Evolutionary conservation across 2,797 vertebrate genomes (phyloP), one percentile per base, ranked within the genome.

Genomic region (Halcyon smyrnensis): DNA sequence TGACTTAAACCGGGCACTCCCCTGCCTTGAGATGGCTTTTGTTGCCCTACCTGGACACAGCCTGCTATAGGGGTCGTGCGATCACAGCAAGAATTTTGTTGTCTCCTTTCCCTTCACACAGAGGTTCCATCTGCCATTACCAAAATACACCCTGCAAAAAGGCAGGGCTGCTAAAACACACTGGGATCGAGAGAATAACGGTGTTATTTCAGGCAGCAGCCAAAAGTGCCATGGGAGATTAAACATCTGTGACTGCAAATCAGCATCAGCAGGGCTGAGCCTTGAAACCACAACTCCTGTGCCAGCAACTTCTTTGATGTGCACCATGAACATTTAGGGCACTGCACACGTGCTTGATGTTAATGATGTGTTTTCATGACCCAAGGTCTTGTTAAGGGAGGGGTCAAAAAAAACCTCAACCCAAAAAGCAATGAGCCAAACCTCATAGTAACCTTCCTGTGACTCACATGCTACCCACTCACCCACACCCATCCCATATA

Each of bases 261-360:
- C 81, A 84, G 89, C 85, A 53, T 76, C 12, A 4, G 93, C 89
- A 93, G 88, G 84, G 74, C 90, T 87, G 93, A 95, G 95, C 95
- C 93, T 92, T 93, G 90, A 90, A 95, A 96, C 90, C 50, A 70
- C 94, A 88, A 8, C 45, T 93, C 68, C 57, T 51, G 75, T 89
- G 91, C 94, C 95, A 94, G 78, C 62, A 86, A 68, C 90, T 74
- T 70, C 85, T 96, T 90, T 96, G 93, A 95, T 84, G 95, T 87
- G 77, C 84, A 68, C 89, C 87, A 75, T 24, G 71, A 74, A 57
- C 84, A 80, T 89, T 68, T 64, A 85, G 85, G 90, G 93, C 93
- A 82, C 36, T 8, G 70, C 68, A 88, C 85, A 93, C 5, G 12
- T 76, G 87, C 69, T 91, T 56, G 34, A 79, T 64, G 83, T 78